These are phyloP conservation scores for Rhabdomys pumilio DNA, from an alignment of 2,797 vertebrate species.

Conservation along the genomic window DNA sequence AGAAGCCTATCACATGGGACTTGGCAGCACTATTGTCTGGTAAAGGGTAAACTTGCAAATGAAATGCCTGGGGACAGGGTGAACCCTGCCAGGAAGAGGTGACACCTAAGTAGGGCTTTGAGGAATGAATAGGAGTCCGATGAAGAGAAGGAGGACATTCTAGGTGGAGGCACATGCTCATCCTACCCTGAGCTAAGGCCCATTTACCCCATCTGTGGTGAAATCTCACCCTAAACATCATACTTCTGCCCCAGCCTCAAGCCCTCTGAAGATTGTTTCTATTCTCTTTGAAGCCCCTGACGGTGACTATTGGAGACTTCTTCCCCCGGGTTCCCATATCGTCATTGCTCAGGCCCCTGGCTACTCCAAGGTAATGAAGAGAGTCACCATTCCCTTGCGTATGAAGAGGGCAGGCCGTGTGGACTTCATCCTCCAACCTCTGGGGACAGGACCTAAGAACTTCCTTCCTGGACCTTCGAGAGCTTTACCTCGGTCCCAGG, in stretches of 20 bases:
- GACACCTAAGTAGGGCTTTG: not conserved
- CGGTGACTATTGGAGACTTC: constrained; percentile 97
- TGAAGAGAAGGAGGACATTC: rapidly evolving
- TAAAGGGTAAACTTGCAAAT: not conserved
- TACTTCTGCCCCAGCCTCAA: rapidly evolving
- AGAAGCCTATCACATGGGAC: not conserved
- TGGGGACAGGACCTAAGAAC: constrained; percentile 88
- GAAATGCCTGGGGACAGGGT: too few species aligned
- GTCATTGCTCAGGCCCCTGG: constrained; percentile 94
- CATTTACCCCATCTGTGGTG: not conserved
- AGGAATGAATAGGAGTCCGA: constrained; percentile 3
- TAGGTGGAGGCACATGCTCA: rapidly evolving
- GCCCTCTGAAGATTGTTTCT: not conserved
- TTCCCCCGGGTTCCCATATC: constrained; percentile 94
- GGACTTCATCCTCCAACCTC: constrained; percentile 94
- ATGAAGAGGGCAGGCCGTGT: constrained; percentile 93
- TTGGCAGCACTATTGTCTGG: not conserved
- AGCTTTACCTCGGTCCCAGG: constrained; percentile 89
- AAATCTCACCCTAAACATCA: rapidly evolving
- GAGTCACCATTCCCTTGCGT: constrained; percentile 92
- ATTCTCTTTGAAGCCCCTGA: constrained; percentile 90
- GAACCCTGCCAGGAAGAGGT: not conserved
- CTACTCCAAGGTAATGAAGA: constrained; percentile 94
- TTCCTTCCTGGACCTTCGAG: constrained; percentile 85
- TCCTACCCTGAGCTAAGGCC: rapidly evolving